Evolutionary conservation across 2,888 invertebrate genomes (phyloP), one percentile per base, ranked within the genome.

Genomic region (Mimumesa dahlbomi): DNA sequence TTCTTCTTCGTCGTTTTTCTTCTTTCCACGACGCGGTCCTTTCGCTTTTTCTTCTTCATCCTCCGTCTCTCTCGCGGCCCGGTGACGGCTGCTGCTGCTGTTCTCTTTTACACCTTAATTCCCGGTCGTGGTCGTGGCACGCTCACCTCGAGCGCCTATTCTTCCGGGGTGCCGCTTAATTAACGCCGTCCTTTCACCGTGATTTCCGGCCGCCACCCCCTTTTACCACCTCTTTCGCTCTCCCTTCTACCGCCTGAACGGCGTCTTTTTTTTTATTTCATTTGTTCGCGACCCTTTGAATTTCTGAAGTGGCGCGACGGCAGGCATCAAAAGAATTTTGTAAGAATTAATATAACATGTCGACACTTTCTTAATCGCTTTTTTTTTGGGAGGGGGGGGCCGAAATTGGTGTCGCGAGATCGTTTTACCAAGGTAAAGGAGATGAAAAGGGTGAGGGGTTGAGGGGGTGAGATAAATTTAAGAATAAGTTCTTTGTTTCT

Each of bases 91-190:
- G 34, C 34, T 56, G 54, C 36, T 34, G 34, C 34, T 56, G 54
- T 40, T 50, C 61, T 49, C 68, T 58, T 70, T 69, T 61, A 46
- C 66, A 62, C 73, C 54, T 62, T 57, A 57, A 66, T 62, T 67
- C 42, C 48, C 65, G 5, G 40, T 11, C 22, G 36, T 31, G 65
- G 34, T 53, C 21, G 49, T 21, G 48, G 36, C 31, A 36, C 43
- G 38, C 54, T 67, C 65, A 16, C 6, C 34, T 40, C 34, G 31
- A 49, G 61, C 53, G 59, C 45, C 80, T 72, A 82, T 84, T 84
- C 83, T 83, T 83, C 79, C 67, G 70, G 79, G 78, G 75, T 83
- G 83, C 71, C 82, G 83, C 82, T 85, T 84, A 84, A 84, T 84
- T 84, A 84, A 84, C 84, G 73, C 76, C 75, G 77, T 53, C 58